These are phyloP conservation scores for Onthophagus taurus DNA, from an alignment of 1,140 invertebrate genomes.

Conservation along the genomic window DNA sequence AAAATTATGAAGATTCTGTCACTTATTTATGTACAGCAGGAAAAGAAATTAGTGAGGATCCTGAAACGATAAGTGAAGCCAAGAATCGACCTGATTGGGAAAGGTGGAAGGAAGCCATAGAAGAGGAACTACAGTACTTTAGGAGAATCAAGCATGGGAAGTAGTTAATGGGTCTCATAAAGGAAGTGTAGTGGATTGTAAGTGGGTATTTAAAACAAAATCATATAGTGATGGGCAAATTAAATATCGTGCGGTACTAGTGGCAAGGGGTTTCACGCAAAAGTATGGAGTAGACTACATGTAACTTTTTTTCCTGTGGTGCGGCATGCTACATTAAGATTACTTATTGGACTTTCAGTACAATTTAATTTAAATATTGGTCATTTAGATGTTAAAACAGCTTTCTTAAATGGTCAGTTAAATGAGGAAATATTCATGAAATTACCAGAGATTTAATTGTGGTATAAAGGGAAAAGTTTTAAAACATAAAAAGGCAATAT, in stretches of 20 bases:
- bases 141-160: not conserved
- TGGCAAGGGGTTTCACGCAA: conserved; percentile 29
- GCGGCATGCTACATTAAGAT: conserved; percentile 32
- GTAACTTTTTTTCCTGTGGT: conserved; percentile 34
- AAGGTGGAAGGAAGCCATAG: conserved; percentile 1
- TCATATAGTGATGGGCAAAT: not conserved
- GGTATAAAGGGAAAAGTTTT: too few species aligned
- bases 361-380: conserved; percentile 15
- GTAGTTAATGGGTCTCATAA: too few species aligned
- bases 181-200: not conserved
- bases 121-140: conserved; percentile 2
- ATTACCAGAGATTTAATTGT: too few species aligned
- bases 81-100: conserved; percentile 2
- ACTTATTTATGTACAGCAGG: conserved; percentile 12
- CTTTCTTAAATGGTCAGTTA: conserved; percentile 34
- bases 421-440: conserved; percentile 34
- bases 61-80: conserved; percentile 3
- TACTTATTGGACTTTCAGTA: conserved; percentile 18
- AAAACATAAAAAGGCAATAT: conserved; percentile 23
- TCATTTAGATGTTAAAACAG: conserved; percentile 36
- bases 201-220: conserved; percentile 3
- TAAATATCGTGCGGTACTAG: conserved; percentile 23
- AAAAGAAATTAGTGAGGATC: not conserved
- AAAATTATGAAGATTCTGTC: conserved; percentile 17
- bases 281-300: conserved; percentile 24